Percentiles rank a stretch among this genome's conserved stretches.
These are phyloP conservation scores for Arvicanthis niloticus DNA, from an alignment of 2,113 vertebrate species.

Conservation along the genomic window DNA sequence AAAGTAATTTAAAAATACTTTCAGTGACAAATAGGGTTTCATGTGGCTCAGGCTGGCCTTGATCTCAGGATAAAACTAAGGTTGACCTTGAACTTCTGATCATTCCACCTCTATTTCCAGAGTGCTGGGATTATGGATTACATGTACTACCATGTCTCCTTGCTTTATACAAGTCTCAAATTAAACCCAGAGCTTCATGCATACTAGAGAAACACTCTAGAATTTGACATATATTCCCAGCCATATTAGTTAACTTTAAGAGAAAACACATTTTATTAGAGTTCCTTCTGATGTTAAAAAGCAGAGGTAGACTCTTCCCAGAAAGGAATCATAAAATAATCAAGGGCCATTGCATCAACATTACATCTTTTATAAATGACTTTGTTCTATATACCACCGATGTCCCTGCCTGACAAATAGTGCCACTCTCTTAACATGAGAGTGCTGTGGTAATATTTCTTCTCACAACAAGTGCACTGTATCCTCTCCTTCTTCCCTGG, in stretches of 20 bases:
- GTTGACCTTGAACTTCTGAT: neutral
- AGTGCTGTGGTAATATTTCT: neutral
- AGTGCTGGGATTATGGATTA: neutral
- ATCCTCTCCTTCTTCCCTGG: neutral
- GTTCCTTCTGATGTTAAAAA: slow-evolving; percentile 46
- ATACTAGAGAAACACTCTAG: neutral
- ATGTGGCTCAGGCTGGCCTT: neutral
- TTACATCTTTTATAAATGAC: neutral
- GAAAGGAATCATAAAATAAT: neutral
- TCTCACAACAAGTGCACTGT: neutral
- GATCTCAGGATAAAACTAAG: neutral
- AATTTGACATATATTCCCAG: neutral
- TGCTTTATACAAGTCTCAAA: neutral
- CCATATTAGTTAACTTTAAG: neutral
- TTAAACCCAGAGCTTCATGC: neutral
- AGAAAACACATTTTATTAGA: slow-evolving; percentile 29
- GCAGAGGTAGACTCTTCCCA: neutral
- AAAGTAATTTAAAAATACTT: neutral
- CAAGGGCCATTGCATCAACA: neutral
- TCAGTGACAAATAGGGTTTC: neutral
- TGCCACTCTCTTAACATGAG: neutral
- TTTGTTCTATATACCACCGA: neutral
- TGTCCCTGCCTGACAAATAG: neutral
- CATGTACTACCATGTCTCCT: neutral
- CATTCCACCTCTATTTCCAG: neutral